Evolutionary conservation across 2,797 vertebrate species (phyloP), one percentile per base, ranked within the genome.

Genomic region (Rhyacichthys aspro): DNA sequence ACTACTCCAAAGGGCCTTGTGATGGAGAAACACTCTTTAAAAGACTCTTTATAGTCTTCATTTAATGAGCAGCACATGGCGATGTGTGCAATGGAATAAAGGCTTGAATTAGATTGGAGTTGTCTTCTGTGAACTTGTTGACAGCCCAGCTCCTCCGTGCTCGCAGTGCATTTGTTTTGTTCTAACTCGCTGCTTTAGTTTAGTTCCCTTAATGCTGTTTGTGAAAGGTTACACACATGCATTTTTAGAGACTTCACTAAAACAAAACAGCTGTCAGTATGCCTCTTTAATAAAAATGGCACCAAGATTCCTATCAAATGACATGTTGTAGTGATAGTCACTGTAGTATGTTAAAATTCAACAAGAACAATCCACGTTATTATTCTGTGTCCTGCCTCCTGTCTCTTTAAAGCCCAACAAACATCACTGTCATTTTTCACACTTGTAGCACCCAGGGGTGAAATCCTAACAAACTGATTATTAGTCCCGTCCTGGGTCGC

Each of bases 1-100:
- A 79, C 65, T 63, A 60, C 38, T 48, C 67, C 58, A 54, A 79
- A 75, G 59, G 23, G 70, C 56, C 80, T 67, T 84, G 86, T 89
- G 81, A 82, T 67, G 23, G 53, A 55, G 36, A 49, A 79, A 80
- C 62, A 60, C 63, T 54, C 23, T 63, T 54, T 54, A 60, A 76
- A 33, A 65, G 59, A 33, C 67, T 46, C 62, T 76, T 76, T 61
- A 62, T 76, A 55, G 68, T 58, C 50, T 65, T 49, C 6, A 14
- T 59, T 50, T 80, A 88, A 89, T 65, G 4, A 56, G 71, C 69
- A 80, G 72, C 87, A 78, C 76, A 84, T 83, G 83, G 63, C 17
- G 9, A 59, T 37, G 70, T 70, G 62, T 75, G 44, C 55, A 70
- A 56, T 67, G 55, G 34, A 55, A 71, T 78, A 55, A 71, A 70